Conservation (phyloP, 2,797 vertebrate species). For the Cossypha dichroa region DNA sequence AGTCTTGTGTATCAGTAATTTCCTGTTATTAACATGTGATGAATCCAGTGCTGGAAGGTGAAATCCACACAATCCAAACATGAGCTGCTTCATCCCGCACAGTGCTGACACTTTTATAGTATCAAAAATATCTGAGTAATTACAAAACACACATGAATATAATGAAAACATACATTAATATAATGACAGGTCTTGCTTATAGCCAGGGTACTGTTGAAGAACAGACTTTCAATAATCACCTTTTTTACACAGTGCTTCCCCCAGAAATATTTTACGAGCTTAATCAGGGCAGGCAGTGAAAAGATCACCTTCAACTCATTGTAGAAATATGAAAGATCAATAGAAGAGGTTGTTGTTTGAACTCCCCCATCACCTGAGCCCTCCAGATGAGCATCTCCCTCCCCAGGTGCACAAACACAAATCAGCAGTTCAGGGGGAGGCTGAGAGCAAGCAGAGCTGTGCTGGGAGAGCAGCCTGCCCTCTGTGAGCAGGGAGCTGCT, state of each 20-base stretch:
- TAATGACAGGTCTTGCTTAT: neutral
- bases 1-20: neutral
- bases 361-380: neutral
- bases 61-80: neutral
- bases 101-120: neutral
- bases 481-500: neutral
- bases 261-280: slow-evolving; percentile 1
- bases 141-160: neutral
- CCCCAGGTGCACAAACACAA: fast-evolving
- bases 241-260: neutral
- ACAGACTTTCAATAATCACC: neutral
- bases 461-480: neutral
- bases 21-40: neutral
- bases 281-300: neutral
- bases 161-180: neutral
- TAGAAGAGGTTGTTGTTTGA: neutral
- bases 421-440: neutral
- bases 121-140: neutral
- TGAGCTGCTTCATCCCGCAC: neutral
- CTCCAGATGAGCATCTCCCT: neutral
- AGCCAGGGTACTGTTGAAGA: neutral
- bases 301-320: neutral
- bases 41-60: neutral
- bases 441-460: neutral
- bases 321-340: neutral